Conservation (phyloP, 1,140 invertebrate genomes). For the Caenorhabditis latens region DNA sequence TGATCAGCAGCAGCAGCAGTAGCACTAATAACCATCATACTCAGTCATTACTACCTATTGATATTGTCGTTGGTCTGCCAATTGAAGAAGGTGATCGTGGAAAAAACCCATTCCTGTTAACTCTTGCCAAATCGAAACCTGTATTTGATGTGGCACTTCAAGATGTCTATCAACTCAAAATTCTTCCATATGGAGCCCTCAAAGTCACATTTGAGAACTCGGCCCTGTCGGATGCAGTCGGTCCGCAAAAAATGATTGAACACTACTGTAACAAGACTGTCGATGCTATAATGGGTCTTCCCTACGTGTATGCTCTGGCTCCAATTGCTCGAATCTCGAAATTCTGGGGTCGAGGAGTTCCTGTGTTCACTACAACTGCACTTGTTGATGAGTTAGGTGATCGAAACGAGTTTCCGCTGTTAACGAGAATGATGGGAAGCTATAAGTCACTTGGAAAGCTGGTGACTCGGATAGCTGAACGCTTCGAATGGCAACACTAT, state of each 20-base stretch:
- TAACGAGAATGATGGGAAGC: constrained; percentile 89
- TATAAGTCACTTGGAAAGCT: constrained; percentile 84
- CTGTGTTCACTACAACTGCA: constrained; percentile 87
- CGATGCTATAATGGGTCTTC: constrained; percentile 90
- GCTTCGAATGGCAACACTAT: constrained; percentile 82
- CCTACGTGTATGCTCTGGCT: constrained; percentile 91
- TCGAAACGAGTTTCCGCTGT: constrained; percentile 83
- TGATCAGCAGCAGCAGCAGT: constrained; percentile 43
- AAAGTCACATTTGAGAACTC: constrained; percentile 74
- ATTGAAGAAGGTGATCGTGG: constrained; percentile 65
- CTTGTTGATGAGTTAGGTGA: constrained; percentile 86
- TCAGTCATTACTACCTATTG: constrained; percentile 67
- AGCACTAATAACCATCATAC: neutral
- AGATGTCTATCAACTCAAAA: constrained; percentile 69
- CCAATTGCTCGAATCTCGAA: constrained; percentile 89
- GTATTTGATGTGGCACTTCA: constrained; percentile 76
- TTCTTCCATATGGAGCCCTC: constrained; percentile 69
- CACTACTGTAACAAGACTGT: constrained; percentile 77
- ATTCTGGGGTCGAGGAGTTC: constrained; percentile 85
- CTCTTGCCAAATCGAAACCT: constrained; percentile 72
- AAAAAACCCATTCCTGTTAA: constrained; percentile 73
- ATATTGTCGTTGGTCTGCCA: constrained; percentile 77
- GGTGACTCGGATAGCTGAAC: constrained; percentile 82
- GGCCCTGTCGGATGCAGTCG: constrained; percentile 73
- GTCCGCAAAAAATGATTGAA: constrained; percentile 76